Conservation (phyloP, 2,888 invertebrate species). For the Didymodactylos carnosus region DNA sequence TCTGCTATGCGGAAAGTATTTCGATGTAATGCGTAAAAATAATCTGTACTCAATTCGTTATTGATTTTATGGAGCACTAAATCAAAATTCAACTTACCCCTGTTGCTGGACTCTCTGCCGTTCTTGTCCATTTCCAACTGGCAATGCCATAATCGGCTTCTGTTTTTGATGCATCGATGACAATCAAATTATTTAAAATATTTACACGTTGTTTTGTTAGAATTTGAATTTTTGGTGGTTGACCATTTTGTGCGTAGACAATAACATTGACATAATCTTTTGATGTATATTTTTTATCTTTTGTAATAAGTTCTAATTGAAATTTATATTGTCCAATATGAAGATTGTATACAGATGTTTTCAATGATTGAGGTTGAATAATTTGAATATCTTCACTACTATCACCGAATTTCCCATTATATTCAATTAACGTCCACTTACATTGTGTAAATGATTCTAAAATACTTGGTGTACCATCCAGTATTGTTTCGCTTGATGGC, state of each 20-base stretch:
- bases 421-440: background rate
- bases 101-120: slow-evolving; percentile 6
- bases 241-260: background rate
- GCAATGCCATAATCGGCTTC: background rate
- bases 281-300: background rate
- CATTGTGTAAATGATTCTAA: background rate
- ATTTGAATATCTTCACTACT: slow-evolving; percentile 69
- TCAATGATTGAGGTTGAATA: background rate
- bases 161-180: background rate
- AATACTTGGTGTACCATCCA: background rate
- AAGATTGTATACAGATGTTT: slow-evolving; percentile 51
- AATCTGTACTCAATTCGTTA: too few species aligned
- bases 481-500: background rate
- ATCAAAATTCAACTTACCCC: slow-evolving; percentile 91
- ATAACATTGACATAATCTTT: background rate
- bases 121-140: slow-evolving; percentile 10
- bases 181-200: background rate
- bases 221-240: background rate
- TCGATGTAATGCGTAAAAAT: too few species aligned
- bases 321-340: slow-evolving; percentile 36
- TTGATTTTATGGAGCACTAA: too few species aligned
- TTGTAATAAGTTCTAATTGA: slow-evolving; percentile 25
- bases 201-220: slow-evolving; percentile 20
- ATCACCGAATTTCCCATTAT: background rate
- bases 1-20: too few species aligned